Evolutionary conservation across 2,113 vertebrate genomes (phyloP), one percentile per base, ranked within the genome.

Genomic region (Microcebus murinus): DNA sequence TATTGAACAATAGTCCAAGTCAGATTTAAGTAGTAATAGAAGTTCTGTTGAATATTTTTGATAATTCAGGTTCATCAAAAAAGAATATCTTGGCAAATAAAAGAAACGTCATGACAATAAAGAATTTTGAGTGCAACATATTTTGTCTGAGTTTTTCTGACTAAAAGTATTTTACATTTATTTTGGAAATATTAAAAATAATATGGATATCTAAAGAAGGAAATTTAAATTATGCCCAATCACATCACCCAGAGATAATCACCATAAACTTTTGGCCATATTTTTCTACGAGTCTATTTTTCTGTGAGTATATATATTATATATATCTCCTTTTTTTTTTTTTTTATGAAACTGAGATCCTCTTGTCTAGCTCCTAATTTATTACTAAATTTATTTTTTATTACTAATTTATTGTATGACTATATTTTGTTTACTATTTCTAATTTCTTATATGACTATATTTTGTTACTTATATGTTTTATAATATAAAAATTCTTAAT

Each of bases 101-200:
- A 68, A 70, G 42, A 94, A 74, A 34, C 81, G 42, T 42, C 5
- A 14, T 91, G 57, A 84, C 74, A 71, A 79, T 84, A 55, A 76
- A 91, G 42, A 87, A 84, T 31, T 81, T 74, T 88, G 31, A 77
- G 77, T 52, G 27, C 1, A 74, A 14, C 3, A 27, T 81, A 1
- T 90, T 83, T 55, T 31, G 8, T 17, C 29, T 68, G 15, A n/a
- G n/a, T 57, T 57, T 70, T 93, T 88, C 55, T 79, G 23, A 42
- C 77, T 87, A 90, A 82, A 93, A 31, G 42, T 83, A 71, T 90
- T 89, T 80, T 80, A 73, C 6, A 34, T 57, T 57, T 91, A 20
- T 73, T 93, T 87, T 79, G 36, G 70, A 52, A 90, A 61, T 94
- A 61, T 83, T 68, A 50, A 81, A 96, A 94, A 92, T 74, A 34